Evolutionary conservation across 35 echinoderm and acorn worm species (phyloP).

Genomic region (Lytechinus variegatus): DNA sequence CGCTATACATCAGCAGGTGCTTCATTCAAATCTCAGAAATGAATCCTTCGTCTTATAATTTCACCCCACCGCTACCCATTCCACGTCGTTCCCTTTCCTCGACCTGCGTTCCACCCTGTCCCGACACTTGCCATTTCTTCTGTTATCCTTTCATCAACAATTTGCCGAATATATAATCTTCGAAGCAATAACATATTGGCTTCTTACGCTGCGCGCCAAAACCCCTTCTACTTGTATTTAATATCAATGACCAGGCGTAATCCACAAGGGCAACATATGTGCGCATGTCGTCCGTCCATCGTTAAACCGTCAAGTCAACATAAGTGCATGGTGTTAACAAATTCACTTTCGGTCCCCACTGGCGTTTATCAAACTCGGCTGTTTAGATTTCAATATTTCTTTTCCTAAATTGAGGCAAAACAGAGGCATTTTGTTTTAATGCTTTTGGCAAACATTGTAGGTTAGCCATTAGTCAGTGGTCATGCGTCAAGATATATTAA

Average conservation of each 20-base stretch:
- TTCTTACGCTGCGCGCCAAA: conserved; percentile 17
- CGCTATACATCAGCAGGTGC: conserved; percentile 36
- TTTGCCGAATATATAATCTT: conserved; percentile 43
- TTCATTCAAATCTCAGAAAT: conserved; percentile 45
- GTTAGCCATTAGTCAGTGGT: neutral
- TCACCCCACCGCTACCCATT: neutral
- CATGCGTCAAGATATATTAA: neutral
- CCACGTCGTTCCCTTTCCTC: neutral
- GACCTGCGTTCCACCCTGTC: neutral
- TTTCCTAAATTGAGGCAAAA: neutral
- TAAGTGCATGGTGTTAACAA: neutral
- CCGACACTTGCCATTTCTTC: neutral
- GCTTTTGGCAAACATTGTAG: conserved; percentile 39
- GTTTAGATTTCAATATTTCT: neutral
- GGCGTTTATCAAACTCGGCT: neutral
- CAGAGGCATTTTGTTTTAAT: conserved; percentile 20
- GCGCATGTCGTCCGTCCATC: neutral
- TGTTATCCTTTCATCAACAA: neutral
- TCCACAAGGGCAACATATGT: conserved; percentile 34
- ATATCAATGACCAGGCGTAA: conserved; percentile 12
- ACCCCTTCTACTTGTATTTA: conserved; percentile 13
- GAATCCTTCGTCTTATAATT: conserved; percentile 17
- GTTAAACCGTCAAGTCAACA: conserved; percentile 9
- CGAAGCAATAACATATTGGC: conserved; percentile 39
- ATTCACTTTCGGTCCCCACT: neutral